Base-by-base conservation (phyloP, 1,140 invertebrate genomes). In the Drosophila pachea region DNA sequence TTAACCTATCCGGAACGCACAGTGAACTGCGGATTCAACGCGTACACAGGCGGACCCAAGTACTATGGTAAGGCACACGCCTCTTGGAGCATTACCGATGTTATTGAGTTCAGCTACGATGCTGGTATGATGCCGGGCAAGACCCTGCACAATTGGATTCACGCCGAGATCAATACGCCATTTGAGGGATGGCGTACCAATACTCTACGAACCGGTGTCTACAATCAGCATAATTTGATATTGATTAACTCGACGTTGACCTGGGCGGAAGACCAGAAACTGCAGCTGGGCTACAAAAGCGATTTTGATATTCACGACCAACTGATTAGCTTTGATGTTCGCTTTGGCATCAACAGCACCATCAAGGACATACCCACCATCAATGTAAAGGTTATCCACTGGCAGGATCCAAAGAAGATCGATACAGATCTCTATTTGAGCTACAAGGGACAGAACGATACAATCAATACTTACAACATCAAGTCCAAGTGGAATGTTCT, bases 101-200 rank as follows among this genome's bases (percentile, higher is more conserved):
- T 78, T 2, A 91, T 94, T 8, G 87, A 90, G 4, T 72, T 92
- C n/a, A 89, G 75, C 7, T 84, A 93, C 6, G 89, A 91, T 36
- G 87, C 90, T 0, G 86, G 86, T 7, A 48, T 83, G 4, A 58
- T 82, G 53, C 75, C 78, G 0, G 76, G 73, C 1, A 89, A 91
- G 53, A 91, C 91, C 32, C 84, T 91, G 8, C 79, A 91, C n/a
- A 82, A 89, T 6, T 83, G 88, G 63, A 76, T 89, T 63, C 81
- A 76, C 7, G 91, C 90, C 1, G 91, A 93, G 59, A 73, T 95
- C 7, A 88, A 91, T 1, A 95, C 94, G 1, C 95, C 95, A 0
- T 95, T 95, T 74, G 90, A 92, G 4, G 92, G 93, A n/a, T 95
- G 94, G 94, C 91, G 90, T 55, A 92, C 92, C 38, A 95, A 94